phyloP scores from a whole-genome alignment of 2,888 invertebrate genomes.

The Germaria angustata region DNA sequence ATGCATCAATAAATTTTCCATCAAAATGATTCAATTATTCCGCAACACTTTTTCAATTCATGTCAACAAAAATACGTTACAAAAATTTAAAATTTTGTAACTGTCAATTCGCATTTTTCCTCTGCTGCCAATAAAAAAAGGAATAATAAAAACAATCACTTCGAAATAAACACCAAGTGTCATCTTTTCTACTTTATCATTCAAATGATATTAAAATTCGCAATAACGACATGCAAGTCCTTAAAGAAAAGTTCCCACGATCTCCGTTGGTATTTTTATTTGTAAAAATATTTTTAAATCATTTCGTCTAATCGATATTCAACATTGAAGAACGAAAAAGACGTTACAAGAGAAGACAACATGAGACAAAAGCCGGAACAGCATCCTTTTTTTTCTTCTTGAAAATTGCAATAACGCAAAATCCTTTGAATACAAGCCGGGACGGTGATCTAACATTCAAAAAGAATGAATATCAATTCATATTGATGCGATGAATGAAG shows the following conservation, averaged over 20 bases:
- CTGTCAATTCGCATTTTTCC: not conserved
- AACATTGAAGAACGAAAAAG: constrained; percentile 45
- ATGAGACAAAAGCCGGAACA: constrained; percentile 29
- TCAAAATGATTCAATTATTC: not conserved
- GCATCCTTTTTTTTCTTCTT: constrained; percentile 60
- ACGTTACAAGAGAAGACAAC: constrained; percentile 45
- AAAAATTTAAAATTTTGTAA: constrained; percentile 3
- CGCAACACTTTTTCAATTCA: not conserved
- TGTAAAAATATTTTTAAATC: not conserved
- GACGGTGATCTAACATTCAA: constrained; percentile 25
- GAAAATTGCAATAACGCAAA: constrained; percentile 43
- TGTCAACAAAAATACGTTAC: constrained; percentile 26
- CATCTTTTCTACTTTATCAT: constrained; percentile 28
- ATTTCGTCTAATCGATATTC: constrained; percentile 60
- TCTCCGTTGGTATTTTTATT: not conserved
- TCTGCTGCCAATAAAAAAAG: not conserved
- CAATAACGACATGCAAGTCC: not conserved
- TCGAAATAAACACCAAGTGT: constrained; percentile 7
- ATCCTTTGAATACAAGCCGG: constrained; percentile 57
- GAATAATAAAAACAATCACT: not conserved
- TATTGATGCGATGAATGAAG: not conserved
- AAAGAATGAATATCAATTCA: constrained; percentile 44
- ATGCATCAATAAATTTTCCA: not conserved
- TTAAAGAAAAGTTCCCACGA: constrained; percentile 53
- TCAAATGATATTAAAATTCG: too few species aligned